phyloP scores from a whole-genome alignment of 92 coral and sea anemone species.

The Galaxea fascicularis region DNA sequence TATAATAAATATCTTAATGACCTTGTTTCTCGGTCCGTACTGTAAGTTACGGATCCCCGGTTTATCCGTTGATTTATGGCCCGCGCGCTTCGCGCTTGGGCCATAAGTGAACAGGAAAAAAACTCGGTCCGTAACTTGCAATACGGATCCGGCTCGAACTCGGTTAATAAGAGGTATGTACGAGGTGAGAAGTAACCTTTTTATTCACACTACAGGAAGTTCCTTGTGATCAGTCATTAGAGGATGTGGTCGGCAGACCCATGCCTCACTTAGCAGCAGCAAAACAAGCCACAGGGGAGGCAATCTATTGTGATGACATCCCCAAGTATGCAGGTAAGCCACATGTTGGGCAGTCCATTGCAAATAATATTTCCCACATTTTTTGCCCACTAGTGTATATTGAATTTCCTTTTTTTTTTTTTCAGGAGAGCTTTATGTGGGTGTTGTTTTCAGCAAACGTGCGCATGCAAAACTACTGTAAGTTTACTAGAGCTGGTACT shows the following conservation, averaged over 20 bases:
- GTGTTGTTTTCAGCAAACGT: conserved; percentile 78
- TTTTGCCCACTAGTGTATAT: neutral
- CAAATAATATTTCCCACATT: too few species aligned
- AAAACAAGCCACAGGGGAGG: conserved; percentile 89
- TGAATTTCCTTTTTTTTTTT: neutral
- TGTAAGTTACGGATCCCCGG: too few species aligned
- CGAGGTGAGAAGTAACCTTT: neutral
- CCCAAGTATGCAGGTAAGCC: conserved; percentile 74
- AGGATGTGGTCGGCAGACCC: conserved; percentile 87
- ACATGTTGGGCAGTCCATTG: too few species aligned
- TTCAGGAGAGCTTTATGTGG: conserved; percentile 77
- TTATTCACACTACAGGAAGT: conserved; percentile 65
- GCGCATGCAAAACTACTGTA: conserved; percentile 86
- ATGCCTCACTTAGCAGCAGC: conserved; percentile 76
- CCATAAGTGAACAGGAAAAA: too few species aligned
- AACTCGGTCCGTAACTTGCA: too few species aligned
- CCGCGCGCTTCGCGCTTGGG: too few species aligned
- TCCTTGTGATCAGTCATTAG: conserved; percentile 72
- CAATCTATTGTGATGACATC: conserved; percentile 85
- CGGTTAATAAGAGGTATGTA: too few species aligned
- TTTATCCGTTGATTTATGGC: too few species aligned
- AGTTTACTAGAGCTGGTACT: conserved; percentile 32
- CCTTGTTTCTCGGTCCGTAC: too few species aligned
- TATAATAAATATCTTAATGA: too few species aligned
- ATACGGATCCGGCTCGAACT: too few species aligned